Conservation (phyloP, 2,888 invertebrate species). For the Plebejus anna region DNA sequence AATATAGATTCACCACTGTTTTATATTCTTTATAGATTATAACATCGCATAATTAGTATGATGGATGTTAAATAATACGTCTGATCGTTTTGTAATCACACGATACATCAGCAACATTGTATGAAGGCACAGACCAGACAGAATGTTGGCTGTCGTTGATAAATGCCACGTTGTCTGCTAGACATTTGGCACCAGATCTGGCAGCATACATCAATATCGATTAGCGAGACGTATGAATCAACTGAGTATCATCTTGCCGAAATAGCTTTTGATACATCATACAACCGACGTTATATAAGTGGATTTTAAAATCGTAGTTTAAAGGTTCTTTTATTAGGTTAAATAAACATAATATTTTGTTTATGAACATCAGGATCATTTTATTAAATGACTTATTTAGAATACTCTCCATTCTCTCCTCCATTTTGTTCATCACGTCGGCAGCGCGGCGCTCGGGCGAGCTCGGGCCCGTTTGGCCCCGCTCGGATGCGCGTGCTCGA, state of each 20-base stretch:
- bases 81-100: background rate
- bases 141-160: conserved; percentile 16
- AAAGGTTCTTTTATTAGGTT: too few relatives aligned
- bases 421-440: conserved; percentile 35
- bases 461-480: conserved; percentile 54
- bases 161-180: conserved; percentile 12
- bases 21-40: background rate
- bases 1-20: background rate
- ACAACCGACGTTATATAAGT: background rate
- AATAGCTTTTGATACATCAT: background rate
- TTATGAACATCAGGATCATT: background rate
- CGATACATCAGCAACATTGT: conserved; percentile 8
- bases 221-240: conserved; percentile 5
- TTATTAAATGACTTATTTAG: background rate
- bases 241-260: background rate
- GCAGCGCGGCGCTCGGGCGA: conserved; percentile 41
- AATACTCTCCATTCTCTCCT: background rate
- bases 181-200: conserved; percentile 14
- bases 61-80: background rate
- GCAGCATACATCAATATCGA: conserved; percentile 19
- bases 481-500: conserved; percentile 67
- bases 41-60: background rate
- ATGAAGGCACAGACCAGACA: background rate
- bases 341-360: background rate
- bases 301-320: background rate